Evolutionary conservation across 2,888 invertebrate species (phyloP).

Genomic region (Ctena decussata): DNA sequence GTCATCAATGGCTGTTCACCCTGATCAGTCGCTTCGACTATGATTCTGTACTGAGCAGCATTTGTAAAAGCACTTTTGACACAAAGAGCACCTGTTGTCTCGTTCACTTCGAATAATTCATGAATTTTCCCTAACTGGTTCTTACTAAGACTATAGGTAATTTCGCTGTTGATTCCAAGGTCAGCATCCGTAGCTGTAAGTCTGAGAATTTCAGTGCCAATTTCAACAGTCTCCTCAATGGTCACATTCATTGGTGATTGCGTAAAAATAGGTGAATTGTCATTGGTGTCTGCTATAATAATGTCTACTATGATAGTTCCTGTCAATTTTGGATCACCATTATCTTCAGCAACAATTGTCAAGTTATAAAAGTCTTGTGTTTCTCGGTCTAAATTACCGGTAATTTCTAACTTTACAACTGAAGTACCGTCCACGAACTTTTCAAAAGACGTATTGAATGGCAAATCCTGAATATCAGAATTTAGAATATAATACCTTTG

Average conservation of each 20-base stretch:
- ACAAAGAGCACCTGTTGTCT: constrained; percentile 73
- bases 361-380: constrained; percentile 66
- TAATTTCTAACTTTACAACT: constrained; percentile 71
- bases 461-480: constrained; percentile 43
- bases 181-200: constrained; percentile 96
- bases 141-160: constrained; percentile 86
- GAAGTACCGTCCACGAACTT: constrained; percentile 71
- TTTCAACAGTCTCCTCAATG: constrained; percentile 65
- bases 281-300: constrained; percentile 72
- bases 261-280: constrained; percentile 72
- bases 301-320: constrained; percentile 69
- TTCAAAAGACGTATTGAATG: constrained; percentile 67
- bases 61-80: constrained; percentile 69
- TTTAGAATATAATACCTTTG: constrained; percentile 68
- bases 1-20: constrained; percentile 77
- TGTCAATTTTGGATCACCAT: constrained; percentile 66
- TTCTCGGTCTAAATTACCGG: constrained; percentile 73
- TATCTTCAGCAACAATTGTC: constrained; percentile 72
- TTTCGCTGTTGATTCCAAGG: constrained; percentile 91
- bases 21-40: constrained; percentile 80
- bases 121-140: constrained; percentile 71
- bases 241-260: constrained; percentile 65
- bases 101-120: constrained; percentile 73
- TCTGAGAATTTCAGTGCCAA: constrained; percentile 66
- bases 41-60: constrained; percentile 69